Conservation (phyloP, 2,113 vertebrate genomes). For the Crotalus tigris region DNA sequence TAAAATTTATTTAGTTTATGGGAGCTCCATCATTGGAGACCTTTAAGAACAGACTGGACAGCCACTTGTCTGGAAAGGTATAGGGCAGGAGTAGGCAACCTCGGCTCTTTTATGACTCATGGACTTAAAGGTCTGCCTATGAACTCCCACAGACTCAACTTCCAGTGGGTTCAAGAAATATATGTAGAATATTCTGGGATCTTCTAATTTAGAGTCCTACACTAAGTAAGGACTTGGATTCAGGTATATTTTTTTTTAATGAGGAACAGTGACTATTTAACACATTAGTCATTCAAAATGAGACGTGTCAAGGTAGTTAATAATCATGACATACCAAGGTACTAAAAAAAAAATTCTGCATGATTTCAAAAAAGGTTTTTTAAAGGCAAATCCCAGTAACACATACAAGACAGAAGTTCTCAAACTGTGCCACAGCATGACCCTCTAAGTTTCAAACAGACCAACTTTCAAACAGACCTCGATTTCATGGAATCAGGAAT, state of each 20-base stretch:
- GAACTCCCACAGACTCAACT: neutral
- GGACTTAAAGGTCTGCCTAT: neutral
- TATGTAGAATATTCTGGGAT: neutral
- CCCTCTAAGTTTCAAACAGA: neutral
- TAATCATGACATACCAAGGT: neutral
- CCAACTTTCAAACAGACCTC: neutral
- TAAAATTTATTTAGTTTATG: neutral
- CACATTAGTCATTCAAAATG: neutral
- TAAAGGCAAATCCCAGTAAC: neutral
- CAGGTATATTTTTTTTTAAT: neutral
- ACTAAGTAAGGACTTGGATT: neutral
- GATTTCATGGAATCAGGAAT: neutral
- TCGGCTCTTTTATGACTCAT: too few relatives aligned
- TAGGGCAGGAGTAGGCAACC: too few relatives aligned
- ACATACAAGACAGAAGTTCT: neutral
- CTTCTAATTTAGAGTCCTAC: neutral
- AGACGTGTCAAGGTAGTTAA: neutral
- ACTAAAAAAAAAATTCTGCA: neutral
- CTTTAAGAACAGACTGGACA: too few relatives aligned
- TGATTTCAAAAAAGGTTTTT: neutral
- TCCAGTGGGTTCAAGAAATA: neutral
- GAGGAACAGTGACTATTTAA: neutral
- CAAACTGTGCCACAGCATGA: neutral
- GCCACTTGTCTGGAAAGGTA: too few relatives aligned
- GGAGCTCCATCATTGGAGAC: too few relatives aligned